Evolutionary conservation across 2,113 vertebrate genomes (phyloP).

Genomic region (Oncorhynchus nerka): DNA sequence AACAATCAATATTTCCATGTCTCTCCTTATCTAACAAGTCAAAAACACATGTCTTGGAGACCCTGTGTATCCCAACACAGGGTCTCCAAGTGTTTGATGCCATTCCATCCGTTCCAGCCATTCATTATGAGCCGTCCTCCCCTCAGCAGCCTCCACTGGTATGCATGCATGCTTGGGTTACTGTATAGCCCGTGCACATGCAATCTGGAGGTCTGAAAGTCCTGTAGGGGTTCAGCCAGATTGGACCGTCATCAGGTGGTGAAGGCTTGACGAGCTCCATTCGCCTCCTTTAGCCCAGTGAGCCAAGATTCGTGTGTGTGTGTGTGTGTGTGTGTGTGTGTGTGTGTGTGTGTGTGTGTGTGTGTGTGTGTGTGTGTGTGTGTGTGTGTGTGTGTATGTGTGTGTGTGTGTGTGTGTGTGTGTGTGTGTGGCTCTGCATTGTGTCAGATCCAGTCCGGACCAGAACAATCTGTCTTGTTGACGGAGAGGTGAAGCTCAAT

Average conservation of each 20-base stretch:
- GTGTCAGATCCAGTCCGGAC: conserved; percentile 40
- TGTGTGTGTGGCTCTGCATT: conserved; percentile 38
- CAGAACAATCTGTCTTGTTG: neutral
- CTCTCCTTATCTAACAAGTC: conserved; percentile 46
- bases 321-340: neutral
- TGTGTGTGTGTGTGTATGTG: neutral
- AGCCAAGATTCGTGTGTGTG: conserved; percentile 3
- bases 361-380: neutral
- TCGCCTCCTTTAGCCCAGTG: conserved; percentile 32
- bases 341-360: conserved; percentile 10
- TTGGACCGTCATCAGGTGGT: conserved; percentile 52
- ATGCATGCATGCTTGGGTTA: neutral
- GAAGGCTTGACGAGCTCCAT: conserved; percentile 59
- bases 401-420: conserved; percentile 15
- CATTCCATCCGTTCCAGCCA: too few relatives aligned
- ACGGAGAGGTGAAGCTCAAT: neutral
- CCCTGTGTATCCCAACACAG: too few relatives aligned
- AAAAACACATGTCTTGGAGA: conserved; percentile 59
- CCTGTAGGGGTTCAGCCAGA: neutral
- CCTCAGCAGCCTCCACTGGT: neutral
- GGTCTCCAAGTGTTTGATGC: too few relatives aligned
- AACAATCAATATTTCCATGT: conserved; percentile 67
- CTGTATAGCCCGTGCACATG: neutral
- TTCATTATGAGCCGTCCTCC: too few relatives aligned
- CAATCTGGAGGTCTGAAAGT: too few relatives aligned